Conservation (phyloP, 2,113 vertebrate genomes). For the Poicephalus meyeri region DNA sequence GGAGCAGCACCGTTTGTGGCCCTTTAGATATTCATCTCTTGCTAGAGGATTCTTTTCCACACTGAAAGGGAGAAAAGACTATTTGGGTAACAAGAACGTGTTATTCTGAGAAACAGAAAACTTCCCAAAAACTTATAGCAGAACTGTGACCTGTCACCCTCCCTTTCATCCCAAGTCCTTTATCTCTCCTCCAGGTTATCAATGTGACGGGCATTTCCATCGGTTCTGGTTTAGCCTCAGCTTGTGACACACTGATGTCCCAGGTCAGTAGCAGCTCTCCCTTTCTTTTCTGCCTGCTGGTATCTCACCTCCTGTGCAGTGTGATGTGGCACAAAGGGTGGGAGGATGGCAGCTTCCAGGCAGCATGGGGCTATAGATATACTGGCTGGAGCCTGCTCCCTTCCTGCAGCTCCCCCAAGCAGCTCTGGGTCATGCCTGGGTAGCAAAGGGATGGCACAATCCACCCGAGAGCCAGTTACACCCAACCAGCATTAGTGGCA, state of each 20-base stretch:
- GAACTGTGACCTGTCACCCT: neutral
- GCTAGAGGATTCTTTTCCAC: neutral
- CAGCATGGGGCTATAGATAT: neutral
- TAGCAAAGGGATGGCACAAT: neutral
- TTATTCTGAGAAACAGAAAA: neutral
- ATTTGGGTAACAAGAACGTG: neutral
- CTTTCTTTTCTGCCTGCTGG: neutral
- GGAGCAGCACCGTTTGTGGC: neutral
- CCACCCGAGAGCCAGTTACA: neutral
- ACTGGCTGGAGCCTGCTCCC: neutral
- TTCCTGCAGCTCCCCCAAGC: neutral
- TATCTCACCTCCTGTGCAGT: neutral
- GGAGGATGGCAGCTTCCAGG: neutral
- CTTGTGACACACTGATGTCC: slow-evolving; percentile 91
- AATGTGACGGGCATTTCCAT: slow-evolving; percentile 85
- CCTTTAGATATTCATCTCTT: neutral
- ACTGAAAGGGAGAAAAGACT: neutral
- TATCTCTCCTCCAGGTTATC: slow-evolving; percentile 78
- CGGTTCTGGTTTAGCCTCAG: slow-evolving; percentile 83
- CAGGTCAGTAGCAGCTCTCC: slow-evolving; percentile 78
- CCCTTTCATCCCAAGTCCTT: neutral
- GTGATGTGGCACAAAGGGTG: neutral
- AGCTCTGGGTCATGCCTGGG: neutral
- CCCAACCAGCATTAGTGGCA: neutral
- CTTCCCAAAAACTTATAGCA: neutral